Conservation (phyloP, 1,140 invertebrate genomes). For the Neotoxoptera formosana region DNA sequence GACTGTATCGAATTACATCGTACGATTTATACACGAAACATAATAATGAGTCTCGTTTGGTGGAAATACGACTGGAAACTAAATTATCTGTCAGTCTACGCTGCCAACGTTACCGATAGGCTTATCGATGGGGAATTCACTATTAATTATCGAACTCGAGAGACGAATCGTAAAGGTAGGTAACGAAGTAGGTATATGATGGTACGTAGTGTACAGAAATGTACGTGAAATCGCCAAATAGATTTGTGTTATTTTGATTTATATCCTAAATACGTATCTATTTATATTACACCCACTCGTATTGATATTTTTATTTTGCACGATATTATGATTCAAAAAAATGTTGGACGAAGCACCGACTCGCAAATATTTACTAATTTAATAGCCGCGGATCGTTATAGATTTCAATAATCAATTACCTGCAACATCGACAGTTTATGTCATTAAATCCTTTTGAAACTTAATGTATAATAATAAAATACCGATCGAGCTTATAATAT, state of each 20-base stretch:
- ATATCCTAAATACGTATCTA: background rate
- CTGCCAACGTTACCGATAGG: background rate
- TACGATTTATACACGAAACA: background rate
- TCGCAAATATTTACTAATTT: background rate
- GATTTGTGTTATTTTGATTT: too few species aligned
- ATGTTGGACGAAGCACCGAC: too few species aligned
- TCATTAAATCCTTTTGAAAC: background rate
- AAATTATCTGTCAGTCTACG: background rate
- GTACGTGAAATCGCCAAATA: background rate
- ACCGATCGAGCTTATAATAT: too few species aligned
- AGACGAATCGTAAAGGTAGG: background rate
- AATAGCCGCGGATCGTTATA: background rate
- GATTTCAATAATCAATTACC: background rate
- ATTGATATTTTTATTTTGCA: too few species aligned
- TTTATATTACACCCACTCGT: too few species aligned
- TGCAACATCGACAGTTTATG: background rate
- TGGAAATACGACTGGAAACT: background rate
- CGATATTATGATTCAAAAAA: too few species aligned
- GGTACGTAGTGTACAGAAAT: background rate
- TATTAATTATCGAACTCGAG: background rate
- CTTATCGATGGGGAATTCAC: background rate
- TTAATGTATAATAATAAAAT: too few species aligned
- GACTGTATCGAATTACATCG: background rate
- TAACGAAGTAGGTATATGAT: background rate
- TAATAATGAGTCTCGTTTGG: slow-evolving; percentile 5